Evolutionary conservation across 2,888 invertebrate genomes (phyloP).

Genomic region (Artemia sp.): DNA sequence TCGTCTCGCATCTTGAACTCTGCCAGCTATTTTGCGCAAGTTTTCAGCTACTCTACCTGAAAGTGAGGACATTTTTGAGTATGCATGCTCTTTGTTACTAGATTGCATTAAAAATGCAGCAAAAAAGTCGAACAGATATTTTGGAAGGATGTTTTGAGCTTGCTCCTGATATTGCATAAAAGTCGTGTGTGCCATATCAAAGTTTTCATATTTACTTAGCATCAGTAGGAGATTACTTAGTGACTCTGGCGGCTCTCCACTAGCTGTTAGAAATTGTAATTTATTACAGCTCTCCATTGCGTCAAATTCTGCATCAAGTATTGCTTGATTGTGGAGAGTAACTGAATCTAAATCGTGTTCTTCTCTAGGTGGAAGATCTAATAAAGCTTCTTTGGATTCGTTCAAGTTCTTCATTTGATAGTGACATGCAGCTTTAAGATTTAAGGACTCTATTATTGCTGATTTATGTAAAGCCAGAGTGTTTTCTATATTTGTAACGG

Average conservation of each 20-base stretch:
- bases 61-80: constrained; percentile 83
- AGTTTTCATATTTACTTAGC: constrained; percentile 94
- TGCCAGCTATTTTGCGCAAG: constrained; percentile 74
- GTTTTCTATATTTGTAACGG: constrained; percentile 88
- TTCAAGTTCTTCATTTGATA: constrained; percentile 74
- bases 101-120: constrained; percentile 94
- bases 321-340: constrained; percentile 88
- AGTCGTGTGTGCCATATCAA: constrained; percentile 53
- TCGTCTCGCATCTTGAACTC: constrained; percentile 76
- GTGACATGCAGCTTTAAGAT: constrained; percentile 94
- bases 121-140: constrained; percentile 82
- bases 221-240: constrained; percentile 84
- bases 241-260: constrained; percentile 81
- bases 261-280: constrained; percentile 77
- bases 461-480: constrained; percentile 83
- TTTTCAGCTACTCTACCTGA: constrained; percentile 77
- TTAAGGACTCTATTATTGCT: constrained; percentile 91
- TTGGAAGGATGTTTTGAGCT: not conserved
- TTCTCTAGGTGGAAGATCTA: constrained; percentile 77
- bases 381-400: constrained; percentile 65
- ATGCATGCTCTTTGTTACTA: constrained; percentile 88
- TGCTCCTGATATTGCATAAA: constrained; percentile 6
- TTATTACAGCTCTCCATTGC: constrained; percentile 88
- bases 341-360: constrained; percentile 96
- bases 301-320: constrained; percentile 70